Conservation (phyloP, 2,888 invertebrate genomes). For the Teinopalpus imperialis region DNA sequence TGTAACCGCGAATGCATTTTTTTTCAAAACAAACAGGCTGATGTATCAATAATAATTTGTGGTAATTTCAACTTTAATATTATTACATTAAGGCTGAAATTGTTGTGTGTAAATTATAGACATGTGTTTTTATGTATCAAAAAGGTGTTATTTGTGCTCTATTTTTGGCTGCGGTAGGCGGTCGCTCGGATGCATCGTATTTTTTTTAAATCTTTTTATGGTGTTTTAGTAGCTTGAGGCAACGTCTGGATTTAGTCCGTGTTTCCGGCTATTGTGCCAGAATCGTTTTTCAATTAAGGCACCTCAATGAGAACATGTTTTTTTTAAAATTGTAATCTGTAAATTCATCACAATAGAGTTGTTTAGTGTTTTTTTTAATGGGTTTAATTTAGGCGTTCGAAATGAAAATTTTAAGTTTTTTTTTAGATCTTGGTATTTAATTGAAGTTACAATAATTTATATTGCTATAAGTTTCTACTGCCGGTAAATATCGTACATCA, state of each 20-base stretch:
- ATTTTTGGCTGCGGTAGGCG: slow-evolving; percentile 82
- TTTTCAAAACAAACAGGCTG: slow-evolving; percentile 27
- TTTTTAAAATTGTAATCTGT: not conserved
- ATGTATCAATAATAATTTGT: slow-evolving; percentile 16
- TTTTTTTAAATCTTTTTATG: slow-evolving; percentile 65
- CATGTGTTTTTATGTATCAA: slow-evolving; percentile 21
- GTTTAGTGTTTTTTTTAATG: no score
- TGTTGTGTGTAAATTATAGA: slow-evolving; percentile 10
- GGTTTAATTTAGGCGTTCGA: no score
- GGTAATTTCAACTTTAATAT: slow-evolving; percentile 11
- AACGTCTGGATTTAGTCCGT: slow-evolving; percentile 65
- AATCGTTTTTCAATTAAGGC: slow-evolving; percentile 55
- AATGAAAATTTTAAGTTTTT: no score
- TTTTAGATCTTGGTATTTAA: no score
- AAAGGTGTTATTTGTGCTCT: slow-evolving; percentile 47
- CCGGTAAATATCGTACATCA: no score
- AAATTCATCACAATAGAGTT: no score
- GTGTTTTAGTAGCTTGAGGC: slow-evolving; percentile 61
- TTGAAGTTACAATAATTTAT: no score
- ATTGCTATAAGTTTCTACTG: no score
- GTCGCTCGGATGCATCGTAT: slow-evolving; percentile 67
- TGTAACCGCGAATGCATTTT: slow-evolving; percentile 55
- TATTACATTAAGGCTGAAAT: slow-evolving; percentile 19
- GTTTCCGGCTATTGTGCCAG: slow-evolving; percentile 73
- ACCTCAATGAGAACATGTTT: slow-evolving; percentile 1